Evolutionary conservation across 1,140 invertebrate genomes (phyloP).

Genomic region (Microvelia longipes): DNA sequence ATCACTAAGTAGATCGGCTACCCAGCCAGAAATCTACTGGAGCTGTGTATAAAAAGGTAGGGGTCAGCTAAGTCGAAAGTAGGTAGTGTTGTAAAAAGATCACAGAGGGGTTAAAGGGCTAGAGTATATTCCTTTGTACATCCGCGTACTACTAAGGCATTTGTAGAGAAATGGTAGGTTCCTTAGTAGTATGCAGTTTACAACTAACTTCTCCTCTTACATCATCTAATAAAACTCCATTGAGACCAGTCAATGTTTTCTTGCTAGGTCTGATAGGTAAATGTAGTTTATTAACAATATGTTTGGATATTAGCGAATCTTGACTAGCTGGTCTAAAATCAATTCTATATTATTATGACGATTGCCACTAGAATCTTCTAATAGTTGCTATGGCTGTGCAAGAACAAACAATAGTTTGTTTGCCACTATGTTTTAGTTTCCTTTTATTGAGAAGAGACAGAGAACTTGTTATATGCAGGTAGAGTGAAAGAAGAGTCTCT

Average conservation of each 20-base stretch:
- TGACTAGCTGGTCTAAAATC: not conserved
- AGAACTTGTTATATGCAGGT: too few relatives aligned
- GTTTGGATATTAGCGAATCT: not conserved
- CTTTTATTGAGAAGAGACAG: not conserved
- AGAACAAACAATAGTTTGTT: not conserved
- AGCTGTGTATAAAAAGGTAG: not conserved
- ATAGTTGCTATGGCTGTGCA: not conserved
- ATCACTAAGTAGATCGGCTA: not conserved
- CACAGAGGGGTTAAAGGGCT: not conserved
- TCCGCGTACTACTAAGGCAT: not conserved
- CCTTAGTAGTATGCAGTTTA: not conserved
- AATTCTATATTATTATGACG: not conserved
- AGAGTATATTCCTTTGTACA: not conserved
- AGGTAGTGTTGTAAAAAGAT: not conserved
- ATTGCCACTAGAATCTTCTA: not conserved
- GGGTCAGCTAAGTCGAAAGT: not conserved
- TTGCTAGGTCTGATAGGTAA: not conserved
- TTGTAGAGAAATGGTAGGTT: not conserved
- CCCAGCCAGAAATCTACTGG: not conserved
- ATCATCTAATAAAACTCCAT: not conserved
- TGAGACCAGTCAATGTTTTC: not conserved
- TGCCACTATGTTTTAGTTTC: not conserved
- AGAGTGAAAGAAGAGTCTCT: too few relatives aligned
- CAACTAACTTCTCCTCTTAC: not conserved
- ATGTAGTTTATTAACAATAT: not conserved